A percentile compares a stretch with the other conserved stretches of the same genome.
Conservation (phyloP, 2,113 vertebrate genomes). For the Oncorhynchus gorbuscha region DNA sequence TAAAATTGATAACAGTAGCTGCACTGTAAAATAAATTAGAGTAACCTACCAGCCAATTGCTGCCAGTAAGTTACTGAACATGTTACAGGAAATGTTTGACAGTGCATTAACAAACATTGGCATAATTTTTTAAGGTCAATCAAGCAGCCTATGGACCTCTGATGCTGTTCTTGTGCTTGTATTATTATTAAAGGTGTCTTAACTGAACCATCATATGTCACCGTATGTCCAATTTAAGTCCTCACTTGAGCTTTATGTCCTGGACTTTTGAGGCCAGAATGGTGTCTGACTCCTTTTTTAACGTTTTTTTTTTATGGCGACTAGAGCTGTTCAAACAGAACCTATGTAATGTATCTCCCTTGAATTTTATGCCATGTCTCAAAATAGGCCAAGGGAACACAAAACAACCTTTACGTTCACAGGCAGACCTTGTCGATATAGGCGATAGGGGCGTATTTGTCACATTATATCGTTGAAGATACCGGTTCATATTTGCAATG, state of each 20-base stretch:
- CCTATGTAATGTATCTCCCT: slow-evolving; percentile 51
- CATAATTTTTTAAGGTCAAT: no score
- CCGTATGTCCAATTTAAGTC: slow-evolving; percentile 15
- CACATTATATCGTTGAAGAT: neutral
- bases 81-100: no score
- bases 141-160: neutral
- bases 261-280: neutral
- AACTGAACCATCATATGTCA: neutral
- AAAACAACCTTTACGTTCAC: slow-evolving; percentile 17
- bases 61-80: no score
- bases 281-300: slow-evolving; percentile 20
- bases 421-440: neutral
- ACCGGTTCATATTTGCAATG: neutral
- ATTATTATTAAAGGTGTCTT: no score
- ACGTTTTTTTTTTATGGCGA: neutral
- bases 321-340: slow-evolving; percentile 33
- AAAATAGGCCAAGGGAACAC: slow-evolving; percentile 54
- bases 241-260: neutral
- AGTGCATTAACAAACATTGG: no score
- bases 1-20: no score
- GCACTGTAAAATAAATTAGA: no score
- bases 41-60: no score
- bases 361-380: slow-evolving; percentile 46
- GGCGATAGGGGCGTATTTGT: neutral
- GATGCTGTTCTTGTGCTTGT: neutral